Evolutionary conservation across 1,140 invertebrate genomes (phyloP).

Genomic region (Apis florea): DNA sequence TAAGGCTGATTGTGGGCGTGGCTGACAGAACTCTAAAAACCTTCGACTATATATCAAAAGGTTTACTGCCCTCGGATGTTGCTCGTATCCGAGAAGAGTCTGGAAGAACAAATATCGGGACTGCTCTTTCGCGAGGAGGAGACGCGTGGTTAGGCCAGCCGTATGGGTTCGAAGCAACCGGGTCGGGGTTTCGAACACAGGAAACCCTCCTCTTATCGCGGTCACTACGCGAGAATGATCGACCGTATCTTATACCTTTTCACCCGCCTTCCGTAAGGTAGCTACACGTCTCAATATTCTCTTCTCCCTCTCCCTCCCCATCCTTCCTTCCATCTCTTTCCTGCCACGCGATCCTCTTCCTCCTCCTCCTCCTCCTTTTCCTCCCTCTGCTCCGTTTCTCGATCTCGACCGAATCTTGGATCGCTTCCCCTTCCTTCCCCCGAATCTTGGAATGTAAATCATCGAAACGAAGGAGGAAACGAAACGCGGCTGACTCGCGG

Average conservation of each 20-base stretch:
- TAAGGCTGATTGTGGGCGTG: slow-evolving; percentile 81
- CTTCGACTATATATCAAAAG: slow-evolving; percentile 81
- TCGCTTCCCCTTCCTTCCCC: neutral
- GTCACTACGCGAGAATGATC: slow-evolving; percentile 67
- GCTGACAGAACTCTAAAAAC: slow-evolving; percentile 81
- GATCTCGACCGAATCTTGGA: neutral
- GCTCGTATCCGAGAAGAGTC: slow-evolving; percentile 64
- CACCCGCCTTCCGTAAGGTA: slow-evolving; percentile 64
- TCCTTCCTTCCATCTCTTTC: neutral
- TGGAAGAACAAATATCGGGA: slow-evolving; percentile 67
- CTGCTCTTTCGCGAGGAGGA: slow-evolving; percentile 42
- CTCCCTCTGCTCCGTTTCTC: too few species aligned
- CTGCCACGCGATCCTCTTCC: too few species aligned
- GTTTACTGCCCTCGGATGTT: slow-evolving; percentile 80
- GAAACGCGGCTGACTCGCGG: neutral
- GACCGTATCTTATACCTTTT: slow-evolving; percentile 63
- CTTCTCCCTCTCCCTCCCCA: neutral
- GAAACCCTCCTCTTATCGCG: slow-evolving; percentile 63
- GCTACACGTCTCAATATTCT: slow-evolving; percentile 74
- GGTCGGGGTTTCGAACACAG: neutral
- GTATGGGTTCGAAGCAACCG: slow-evolving; percentile 21
- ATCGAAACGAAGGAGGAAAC: neutral
- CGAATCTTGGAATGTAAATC: too few species aligned
- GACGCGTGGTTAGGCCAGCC: slow-evolving; percentile 45
- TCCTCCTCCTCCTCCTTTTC: neutral